phyloP scores from a whole-genome alignment of 2,113 vertebrate species.

The Chitala chitala region DNA sequence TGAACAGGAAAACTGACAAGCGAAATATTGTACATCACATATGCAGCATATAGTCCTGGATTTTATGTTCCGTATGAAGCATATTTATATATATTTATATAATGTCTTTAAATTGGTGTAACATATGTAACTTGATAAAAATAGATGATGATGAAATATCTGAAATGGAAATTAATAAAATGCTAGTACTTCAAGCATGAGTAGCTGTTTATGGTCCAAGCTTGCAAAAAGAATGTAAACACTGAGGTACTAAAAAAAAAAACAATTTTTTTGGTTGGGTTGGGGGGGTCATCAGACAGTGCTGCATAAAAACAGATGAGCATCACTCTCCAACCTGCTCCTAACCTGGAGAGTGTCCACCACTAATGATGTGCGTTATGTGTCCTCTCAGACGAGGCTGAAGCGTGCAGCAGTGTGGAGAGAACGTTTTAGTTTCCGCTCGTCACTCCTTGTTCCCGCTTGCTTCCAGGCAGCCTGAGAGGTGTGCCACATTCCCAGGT shows the following conservation, averaged over 20 bases:
- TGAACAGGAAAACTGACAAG: neutral
- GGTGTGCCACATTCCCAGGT: neutral
- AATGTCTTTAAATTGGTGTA: no score
- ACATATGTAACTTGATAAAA: no score
- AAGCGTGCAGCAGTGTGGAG: slow-evolving; percentile 45
- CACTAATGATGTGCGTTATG: slow-evolving; percentile 50
- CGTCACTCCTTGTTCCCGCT: slow-evolving; percentile 22
- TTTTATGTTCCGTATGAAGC: no score
- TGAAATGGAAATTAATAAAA: no score
- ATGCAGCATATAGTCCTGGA: no score
- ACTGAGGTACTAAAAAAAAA: neutral
- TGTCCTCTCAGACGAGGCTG: slow-evolving; percentile 23
- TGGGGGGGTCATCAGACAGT: slow-evolving; percentile 25
- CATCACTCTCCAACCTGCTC: slow-evolving; percentile 30
- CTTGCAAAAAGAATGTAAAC: neutral
- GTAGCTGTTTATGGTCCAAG: neutral
- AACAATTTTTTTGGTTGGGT: no score
- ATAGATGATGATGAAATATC: no score
- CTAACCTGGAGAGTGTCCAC: slow-evolving; percentile 34
- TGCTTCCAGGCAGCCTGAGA: neutral
- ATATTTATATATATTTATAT: no score
- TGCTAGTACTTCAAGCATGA: no score
- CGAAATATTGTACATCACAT: neutral
- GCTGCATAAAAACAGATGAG: slow-evolving; percentile 23
- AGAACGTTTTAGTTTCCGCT: slow-evolving; percentile 34